Conservation (phyloP, 2,797 vertebrate species). For the Naso thynnoides region DNA sequence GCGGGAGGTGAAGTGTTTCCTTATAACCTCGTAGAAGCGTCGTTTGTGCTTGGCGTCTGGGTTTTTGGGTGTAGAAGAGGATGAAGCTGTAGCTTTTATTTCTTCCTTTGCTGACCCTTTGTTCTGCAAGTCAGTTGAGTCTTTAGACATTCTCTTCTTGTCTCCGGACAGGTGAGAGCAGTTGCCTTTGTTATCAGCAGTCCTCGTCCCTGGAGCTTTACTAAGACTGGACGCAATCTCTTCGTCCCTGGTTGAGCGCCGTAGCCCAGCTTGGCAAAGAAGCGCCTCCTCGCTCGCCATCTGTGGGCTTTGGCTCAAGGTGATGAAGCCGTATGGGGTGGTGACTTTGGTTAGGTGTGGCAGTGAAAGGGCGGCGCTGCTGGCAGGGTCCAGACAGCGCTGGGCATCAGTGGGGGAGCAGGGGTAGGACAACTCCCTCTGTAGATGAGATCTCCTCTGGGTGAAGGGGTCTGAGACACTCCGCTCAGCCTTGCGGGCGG, state of each 20-base stretch:
- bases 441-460: slow-evolving; percentile 49
- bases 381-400: slow-evolving; percentile 82
- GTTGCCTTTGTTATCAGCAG: slow-evolving; percentile 17
- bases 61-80: slow-evolving; percentile 27
- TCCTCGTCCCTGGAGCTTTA: slow-evolving; percentile 32
- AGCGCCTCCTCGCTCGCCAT: slow-evolving; percentile 88
- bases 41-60: slow-evolving; percentile 63
- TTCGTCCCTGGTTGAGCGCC: slow-evolving; percentile 49
- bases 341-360: slow-evolving; percentile 87
- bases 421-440: slow-evolving; percentile 48
- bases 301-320: slow-evolving; percentile 86
- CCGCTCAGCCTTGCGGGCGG: slow-evolving; percentile 55
- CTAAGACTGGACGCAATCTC: slow-evolving; percentile 9
- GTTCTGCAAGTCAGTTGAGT: slow-evolving; percentile 15
- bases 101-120: slow-evolving; percentile 19
- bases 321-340: slow-evolving; percentile 86
- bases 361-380: slow-evolving; percentile 85
- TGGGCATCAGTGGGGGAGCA: slow-evolving; percentile 51
- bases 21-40: slow-evolving; percentile 72
- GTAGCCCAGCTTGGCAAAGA: slow-evolving; percentile 77
- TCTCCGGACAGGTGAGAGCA: slow-evolving; percentile 26
- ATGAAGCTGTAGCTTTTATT: slow-evolving; percentile 19
- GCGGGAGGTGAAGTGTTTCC: slow-evolving; percentile 70
- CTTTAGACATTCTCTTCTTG: slow-evolving; percentile 43
- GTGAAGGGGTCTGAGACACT: slow-evolving; percentile 66